Conservation (phyloP, 2,797 vertebrate species). For the Emys orbicularis region DNA sequence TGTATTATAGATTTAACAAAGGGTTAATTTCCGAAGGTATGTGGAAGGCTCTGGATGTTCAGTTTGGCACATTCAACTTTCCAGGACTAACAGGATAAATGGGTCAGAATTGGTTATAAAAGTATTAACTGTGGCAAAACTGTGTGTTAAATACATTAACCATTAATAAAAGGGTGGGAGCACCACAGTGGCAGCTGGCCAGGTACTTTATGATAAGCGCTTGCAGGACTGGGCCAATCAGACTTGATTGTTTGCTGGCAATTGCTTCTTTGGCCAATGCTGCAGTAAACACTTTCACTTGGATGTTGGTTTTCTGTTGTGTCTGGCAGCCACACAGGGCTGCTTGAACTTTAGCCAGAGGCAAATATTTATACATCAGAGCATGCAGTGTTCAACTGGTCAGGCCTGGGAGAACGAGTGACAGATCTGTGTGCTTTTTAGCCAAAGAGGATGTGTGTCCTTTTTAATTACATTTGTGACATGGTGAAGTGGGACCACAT, state of each 20-base stretch:
- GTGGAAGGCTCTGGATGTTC: background rate
- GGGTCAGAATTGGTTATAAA: conserved; percentile 34
- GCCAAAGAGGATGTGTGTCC: conserved; percentile 64
- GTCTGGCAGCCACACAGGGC: conserved; percentile 85
- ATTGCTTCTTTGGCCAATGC: conserved; percentile 77
- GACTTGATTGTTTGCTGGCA: conserved; percentile 76
- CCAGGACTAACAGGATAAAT: conserved; percentile 3
- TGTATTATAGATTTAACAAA: rapidly evolving
- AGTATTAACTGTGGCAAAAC: conserved; percentile 48
- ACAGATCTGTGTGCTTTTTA: conserved; percentile 50
- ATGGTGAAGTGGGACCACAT: conserved; percentile 46
- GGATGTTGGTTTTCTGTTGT: conserved; percentile 86
- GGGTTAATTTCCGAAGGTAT: conserved; percentile 50
- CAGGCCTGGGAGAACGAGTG: conserved; percentile 78
- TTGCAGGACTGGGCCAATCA: conserved; percentile 64
- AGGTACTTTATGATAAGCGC: conserved; percentile 75
- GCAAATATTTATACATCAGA: conserved; percentile 91
- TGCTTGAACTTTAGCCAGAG: conserved; percentile 90
- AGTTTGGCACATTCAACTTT: background rate
- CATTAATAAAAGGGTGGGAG: conserved; percentile 67
- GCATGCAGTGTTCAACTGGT: conserved; percentile 84
- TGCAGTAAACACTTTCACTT: conserved; percentile 86
- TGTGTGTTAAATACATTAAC: conserved; percentile 63
- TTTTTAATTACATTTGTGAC: conserved; percentile 41
- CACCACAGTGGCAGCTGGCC: conserved; percentile 65